phyloP scores from a whole-genome alignment of 2,888 invertebrate species.

The Aphelenchoides bicaudatus region DNA sequence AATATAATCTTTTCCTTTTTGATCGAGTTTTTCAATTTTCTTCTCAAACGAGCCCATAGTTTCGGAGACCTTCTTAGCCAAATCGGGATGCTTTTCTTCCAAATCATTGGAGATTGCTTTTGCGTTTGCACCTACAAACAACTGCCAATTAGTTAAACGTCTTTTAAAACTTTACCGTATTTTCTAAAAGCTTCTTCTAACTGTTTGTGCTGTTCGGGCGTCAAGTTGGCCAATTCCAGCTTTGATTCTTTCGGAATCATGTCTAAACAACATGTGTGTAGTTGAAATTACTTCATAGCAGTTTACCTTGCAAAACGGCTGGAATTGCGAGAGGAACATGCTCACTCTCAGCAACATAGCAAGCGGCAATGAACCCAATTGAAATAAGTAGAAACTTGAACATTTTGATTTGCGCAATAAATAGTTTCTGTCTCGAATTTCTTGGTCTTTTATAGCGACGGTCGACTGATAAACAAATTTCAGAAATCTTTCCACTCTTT shows the following conservation, averaged over 20 bases:
- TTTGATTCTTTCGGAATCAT: background rate
- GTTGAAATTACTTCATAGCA: background rate
- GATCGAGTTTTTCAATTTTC: background rate
- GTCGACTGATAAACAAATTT: no score
- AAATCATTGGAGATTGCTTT: background rate
- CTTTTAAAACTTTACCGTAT: no score
- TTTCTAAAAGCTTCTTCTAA: background rate
- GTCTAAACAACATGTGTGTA: background rate
- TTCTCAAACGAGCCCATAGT: background rate
- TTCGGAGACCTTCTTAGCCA: background rate
- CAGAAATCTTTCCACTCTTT: no score
- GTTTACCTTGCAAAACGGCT: background rate
- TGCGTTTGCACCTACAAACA: constrained; percentile 1
- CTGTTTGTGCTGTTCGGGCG: background rate
- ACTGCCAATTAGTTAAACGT: no score
- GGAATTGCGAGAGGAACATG: background rate
- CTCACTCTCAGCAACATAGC: background rate
- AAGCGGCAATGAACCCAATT: background rate
- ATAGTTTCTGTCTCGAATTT: background rate
- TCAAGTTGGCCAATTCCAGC: background rate
- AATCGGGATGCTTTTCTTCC: background rate
- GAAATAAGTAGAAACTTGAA: background rate
- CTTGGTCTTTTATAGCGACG: background rate
- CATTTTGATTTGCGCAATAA: background rate
- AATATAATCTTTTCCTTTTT: background rate